Conservation (phyloP, 2,797 vertebrate species). For the Myoxocephalus aenaeus region DNA sequence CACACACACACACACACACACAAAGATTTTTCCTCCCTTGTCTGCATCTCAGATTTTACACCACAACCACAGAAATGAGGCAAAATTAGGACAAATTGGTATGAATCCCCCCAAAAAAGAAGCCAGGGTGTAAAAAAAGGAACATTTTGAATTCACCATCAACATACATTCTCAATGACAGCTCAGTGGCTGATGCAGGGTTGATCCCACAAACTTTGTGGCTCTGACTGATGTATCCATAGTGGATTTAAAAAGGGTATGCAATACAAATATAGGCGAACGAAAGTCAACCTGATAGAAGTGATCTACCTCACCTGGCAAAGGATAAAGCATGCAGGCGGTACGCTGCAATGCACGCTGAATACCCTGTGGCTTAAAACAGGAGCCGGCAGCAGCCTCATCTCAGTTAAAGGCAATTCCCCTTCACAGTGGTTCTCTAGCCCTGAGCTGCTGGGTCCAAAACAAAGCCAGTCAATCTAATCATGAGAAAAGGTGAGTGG, state of each 20-base stretch:
- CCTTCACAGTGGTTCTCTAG: constrained; percentile 63
- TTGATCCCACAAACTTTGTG: constrained; percentile 3
- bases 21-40: constrained; percentile 34
- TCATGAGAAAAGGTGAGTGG: constrained; percentile 66
- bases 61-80: constrained; percentile 46
- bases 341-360: constrained; percentile 35
- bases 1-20: constrained; percentile 8
- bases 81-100: constrained; percentile 85
- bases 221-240: constrained; percentile 33
- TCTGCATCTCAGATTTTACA: constrained; percentile 67
- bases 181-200: constrained; percentile 7
- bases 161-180: constrained; percentile 1
- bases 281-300: constrained; percentile 35
- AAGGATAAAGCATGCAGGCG: constrained; percentile 39
- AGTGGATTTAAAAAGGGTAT: constrained; percentile 20
- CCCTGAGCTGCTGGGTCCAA: constrained; percentile 61
- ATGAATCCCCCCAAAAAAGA: constrained; percentile 60
- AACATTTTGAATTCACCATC: constrained; percentile 16
- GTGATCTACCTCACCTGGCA: constrained; percentile 48
- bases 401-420: constrained; percentile 76
- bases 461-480: constrained; percentile 79
- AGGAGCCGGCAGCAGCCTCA: constrained; percentile 65
- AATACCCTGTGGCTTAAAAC: constrained; percentile 63
- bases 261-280: constrained; percentile 53
- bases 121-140: constrained; percentile 34